Evolutionary conservation across 2,113 vertebrate genomes (phyloP).

Genomic region (Alouatta palliata): DNA sequence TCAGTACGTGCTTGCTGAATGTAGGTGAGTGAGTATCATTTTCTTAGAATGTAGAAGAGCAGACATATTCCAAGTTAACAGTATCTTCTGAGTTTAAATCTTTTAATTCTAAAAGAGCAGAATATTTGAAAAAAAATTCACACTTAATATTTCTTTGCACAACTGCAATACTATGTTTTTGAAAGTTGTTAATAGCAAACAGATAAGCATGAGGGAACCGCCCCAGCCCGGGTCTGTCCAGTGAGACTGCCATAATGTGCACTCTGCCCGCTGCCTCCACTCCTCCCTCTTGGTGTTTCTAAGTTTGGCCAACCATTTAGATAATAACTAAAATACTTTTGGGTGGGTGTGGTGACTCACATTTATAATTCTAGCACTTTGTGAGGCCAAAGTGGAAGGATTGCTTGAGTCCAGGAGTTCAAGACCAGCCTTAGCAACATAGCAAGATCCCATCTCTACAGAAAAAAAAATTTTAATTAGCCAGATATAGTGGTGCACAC

Average conservation of each 20-base stretch:
- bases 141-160: background rate
- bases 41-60: background rate
- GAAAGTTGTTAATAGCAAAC: background rate
- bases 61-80: background rate
- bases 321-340: background rate
- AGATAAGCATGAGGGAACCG: background rate
- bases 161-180: background rate
- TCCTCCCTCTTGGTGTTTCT: background rate
- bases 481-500: background rate
- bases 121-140: background rate
- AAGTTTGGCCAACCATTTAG: background rate
- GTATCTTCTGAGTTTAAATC: background rate
- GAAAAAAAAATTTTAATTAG: background rate
- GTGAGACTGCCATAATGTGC: background rate
- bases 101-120: background rate
- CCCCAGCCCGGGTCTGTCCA: background rate
- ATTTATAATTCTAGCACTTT: background rate
- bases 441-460: background rate
- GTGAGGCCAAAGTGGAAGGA: background rate
- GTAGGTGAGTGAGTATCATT: background rate
- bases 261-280: background rate
- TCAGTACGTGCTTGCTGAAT: background rate
- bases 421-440: background rate
- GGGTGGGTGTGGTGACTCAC: background rate
- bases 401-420: background rate